Base-by-base conservation (phyloP, 2,888 invertebrate species). In the Embidobia sp. region DNA sequence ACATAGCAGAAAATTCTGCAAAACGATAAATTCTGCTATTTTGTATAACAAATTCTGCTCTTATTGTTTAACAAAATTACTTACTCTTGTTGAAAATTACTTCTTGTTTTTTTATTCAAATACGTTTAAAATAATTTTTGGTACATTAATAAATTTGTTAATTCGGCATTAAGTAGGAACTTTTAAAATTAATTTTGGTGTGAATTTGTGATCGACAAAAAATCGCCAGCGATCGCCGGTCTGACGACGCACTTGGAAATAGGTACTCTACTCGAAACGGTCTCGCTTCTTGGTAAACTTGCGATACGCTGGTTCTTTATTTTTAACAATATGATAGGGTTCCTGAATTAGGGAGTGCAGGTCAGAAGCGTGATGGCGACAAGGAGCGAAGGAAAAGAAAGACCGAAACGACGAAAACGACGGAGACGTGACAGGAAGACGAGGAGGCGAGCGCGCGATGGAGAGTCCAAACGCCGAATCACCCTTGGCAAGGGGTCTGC, bases 401-500 rank as follows among this genome's bases (percentile, higher is more conserved):
- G 33, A 61, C 19, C 35, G 51, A 27, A n/a, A 61, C 51, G 44
- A 53, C 51, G 69, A 64, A 76, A 76, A 53, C 64, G 55, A 53
- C 72, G 72, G 35, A 67, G 53, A 74, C 59, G 61, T 53, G 70
- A 64, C 70, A 69, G 59, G 61, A 64, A 59, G 66, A 55, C 31
- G 48, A 67, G 66, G 51, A 49, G 61, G 37, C 46, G 75, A 64
- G 37, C 31, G 37, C 26, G 57, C 69, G 53, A 63, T 66, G 72
- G 81, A 84, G 80, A 81, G 83, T 84, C 86, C 84, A 86, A 83
- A 83, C 76, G 83, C 81, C 81, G 76, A 83, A 85, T 85, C 85
- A 88, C 88, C 89, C 89, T 88, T 86, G 85, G 86, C 86, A 86
- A 88, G 87, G 88, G 89, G 86, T 86, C 87, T 80, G 76, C 82